Percentiles rank a stretch among this genome's conserved stretches.
Conservation (phyloP, 2,888 invertebrate genomes). For the Volucella bombylans region DNA sequence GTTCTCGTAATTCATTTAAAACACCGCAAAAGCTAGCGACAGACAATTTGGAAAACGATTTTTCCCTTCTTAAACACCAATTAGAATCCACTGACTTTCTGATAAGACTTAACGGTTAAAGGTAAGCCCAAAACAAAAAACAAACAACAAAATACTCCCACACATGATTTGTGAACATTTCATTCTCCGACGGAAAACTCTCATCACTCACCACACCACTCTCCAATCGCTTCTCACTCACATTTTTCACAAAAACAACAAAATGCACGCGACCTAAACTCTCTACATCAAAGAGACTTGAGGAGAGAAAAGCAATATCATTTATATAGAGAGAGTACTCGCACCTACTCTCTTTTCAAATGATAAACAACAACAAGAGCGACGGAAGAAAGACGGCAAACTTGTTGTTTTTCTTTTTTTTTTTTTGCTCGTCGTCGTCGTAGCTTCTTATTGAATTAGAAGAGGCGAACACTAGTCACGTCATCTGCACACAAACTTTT, state of each 20-base stretch:
- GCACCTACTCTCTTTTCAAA: constrained; percentile 22
- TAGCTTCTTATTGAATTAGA: constrained; percentile 70
- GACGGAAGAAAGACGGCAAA: constrained; percentile 40
- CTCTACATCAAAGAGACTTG: neutral
- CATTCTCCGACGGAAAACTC: constrained; percentile 18
- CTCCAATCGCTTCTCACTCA: neutral
- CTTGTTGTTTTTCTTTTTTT: constrained; percentile 45
- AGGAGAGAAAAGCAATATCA: constrained; percentile 7
- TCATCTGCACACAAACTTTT: constrained; percentile 56
- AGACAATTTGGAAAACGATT: neutral
- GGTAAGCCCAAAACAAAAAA: neutral
- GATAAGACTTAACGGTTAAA: constrained; percentile 20
- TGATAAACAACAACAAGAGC: constrained; percentile 15
- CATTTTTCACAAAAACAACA: constrained; percentile 30
- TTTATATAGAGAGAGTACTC: neutral
- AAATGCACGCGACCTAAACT: neutral
- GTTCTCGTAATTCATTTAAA: neutral
- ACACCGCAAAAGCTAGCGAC: neutral
- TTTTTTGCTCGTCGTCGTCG: constrained; percentile 27
- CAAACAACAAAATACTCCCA: constrained; percentile 6
- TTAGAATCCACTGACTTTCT: constrained; percentile 23
- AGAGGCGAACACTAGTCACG: constrained; percentile 71
- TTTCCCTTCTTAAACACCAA: constrained; percentile 10
- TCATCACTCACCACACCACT: neutral
- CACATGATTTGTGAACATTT: neutral